Conservation (phyloP, 2,113 vertebrate species). For the Smithornis capensis region DNA sequence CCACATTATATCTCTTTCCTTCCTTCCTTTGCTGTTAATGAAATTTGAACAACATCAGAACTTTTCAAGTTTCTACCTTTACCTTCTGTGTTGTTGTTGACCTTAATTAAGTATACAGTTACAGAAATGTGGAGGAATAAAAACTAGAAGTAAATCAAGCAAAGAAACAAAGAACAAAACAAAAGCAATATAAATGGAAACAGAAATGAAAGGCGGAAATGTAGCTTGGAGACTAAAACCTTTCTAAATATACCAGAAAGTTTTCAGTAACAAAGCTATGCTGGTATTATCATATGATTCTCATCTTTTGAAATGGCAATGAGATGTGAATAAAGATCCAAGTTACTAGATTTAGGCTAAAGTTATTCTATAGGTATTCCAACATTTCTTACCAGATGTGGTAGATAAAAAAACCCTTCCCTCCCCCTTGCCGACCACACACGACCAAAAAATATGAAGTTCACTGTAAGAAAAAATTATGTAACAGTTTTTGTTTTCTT, state of each 20-base stretch:
- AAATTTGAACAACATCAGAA: not conserved
- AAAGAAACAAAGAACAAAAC: not conserved
- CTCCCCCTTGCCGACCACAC: accelerated
- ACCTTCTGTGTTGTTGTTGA: not conserved
- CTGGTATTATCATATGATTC: not conserved
- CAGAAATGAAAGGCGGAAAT: not conserved
- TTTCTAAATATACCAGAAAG: not conserved
- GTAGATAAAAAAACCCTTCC: not conserved
- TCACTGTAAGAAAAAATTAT: not conserved
- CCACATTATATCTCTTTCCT: not conserved
- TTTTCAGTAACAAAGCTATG: not conserved
- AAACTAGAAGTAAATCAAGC: not conserved
- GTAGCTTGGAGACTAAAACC: not conserved
- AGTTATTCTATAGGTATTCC: not conserved
- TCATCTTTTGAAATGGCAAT: not conserved
- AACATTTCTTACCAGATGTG: not conserved
- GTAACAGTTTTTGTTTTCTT: not conserved
- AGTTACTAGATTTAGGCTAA: not conserved
- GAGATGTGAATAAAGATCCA: not conserved
- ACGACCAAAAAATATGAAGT: not conserved
- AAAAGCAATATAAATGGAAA: not conserved
- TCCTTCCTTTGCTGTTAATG: not conserved
- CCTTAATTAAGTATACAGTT: not conserved
- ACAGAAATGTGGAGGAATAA: not conserved
- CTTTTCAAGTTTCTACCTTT: not conserved